Conservation (phyloP, 53 echinoderm and acorn worm genomes). For the Patiria pectinifera region DNA sequence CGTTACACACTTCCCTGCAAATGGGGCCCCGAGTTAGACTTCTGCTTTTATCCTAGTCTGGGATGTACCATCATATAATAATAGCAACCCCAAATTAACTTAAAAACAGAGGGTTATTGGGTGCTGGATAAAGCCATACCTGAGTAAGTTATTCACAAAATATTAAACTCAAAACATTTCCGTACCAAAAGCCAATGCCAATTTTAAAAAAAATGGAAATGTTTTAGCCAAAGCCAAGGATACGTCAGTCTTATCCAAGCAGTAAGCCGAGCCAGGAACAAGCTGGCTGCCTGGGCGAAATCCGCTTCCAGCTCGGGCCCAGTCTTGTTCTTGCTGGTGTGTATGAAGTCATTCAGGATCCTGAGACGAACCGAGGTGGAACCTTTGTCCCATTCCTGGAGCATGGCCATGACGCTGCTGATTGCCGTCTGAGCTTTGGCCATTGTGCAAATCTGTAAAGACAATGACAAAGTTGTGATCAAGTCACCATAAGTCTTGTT, state of each 20-base stretch:
- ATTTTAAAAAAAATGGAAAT: neutral
- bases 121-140: no score
- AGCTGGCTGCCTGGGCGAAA: constrained; percentile 93
- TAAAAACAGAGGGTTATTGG: no score
- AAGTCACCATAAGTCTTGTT: no score
- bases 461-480: neutral
- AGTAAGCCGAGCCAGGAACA: constrained; percentile 90
- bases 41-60: no score
- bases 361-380: constrained; percentile 76
- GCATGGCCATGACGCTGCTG: constrained; percentile 70
- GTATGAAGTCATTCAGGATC: constrained; percentile 82
- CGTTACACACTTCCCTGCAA: no score
- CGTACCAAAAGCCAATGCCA: no score
- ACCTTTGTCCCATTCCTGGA: constrained; percentile 92
- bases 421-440: constrained; percentile 73
- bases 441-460: constrained; percentile 52
- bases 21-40: no score
- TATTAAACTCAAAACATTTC: no score
- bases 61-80: no score
- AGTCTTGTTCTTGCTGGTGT: constrained; percentile 87
- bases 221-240: constrained; percentile 62
- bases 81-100: no score
- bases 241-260: constrained; percentile 97
- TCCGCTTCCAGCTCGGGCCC: constrained; percentile 93
- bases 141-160: no score